Base-by-base conservation (phyloP, 2,797 vertebrate genomes). In the Poecilia gillii region DNA sequence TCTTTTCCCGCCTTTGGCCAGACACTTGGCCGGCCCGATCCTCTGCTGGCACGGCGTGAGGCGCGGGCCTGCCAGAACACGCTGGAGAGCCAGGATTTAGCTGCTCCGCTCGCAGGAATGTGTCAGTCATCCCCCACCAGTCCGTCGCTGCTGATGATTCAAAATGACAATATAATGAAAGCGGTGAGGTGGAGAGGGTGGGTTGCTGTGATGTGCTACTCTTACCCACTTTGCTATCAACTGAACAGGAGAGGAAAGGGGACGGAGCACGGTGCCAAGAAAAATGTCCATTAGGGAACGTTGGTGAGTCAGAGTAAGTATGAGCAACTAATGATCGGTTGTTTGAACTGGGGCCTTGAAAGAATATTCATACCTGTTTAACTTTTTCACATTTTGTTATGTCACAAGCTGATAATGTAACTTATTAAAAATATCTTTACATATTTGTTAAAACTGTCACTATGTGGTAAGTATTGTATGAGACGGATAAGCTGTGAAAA, bases 91-190 rank as follows among this genome's bases (percentile, higher is more conserved):
- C 92, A 84, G 91, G 91, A 86, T 88, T 88, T 83, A 91, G 84
- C 89, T 85, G 90, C 90, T 92, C 87, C 78, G 79, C 90, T 92
- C 72, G 73, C 85, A 91, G 90, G 92, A 94, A 95, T 94, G 92
- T 90, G 93, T 94, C 94, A 91, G 91, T 95, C 94, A 95, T 92
- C 87, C 89, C 20, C 88, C 91, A 91, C 92, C 92, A 94, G 92
- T 93, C 90, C 90, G 89, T 90, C 83, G 85, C 84, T 85, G 91
- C 89, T 84, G 92, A 94, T 94, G 92, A 95, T 94, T 95, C 89
- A 92, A 92, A 93, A 95, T 93, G 92, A 95, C 93, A 95, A 90
- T 90, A 90, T 94, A 94, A 95, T 93, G 91, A 94, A 94, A 93
- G 92, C 79, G 78, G 78, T 77, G 90, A 90, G 91, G 90, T 90